Evolutionary conservation across 2,888 invertebrate species (phyloP), one percentile per base, ranked within the genome.

Genomic region (Sminthurinus aureus): DNA sequence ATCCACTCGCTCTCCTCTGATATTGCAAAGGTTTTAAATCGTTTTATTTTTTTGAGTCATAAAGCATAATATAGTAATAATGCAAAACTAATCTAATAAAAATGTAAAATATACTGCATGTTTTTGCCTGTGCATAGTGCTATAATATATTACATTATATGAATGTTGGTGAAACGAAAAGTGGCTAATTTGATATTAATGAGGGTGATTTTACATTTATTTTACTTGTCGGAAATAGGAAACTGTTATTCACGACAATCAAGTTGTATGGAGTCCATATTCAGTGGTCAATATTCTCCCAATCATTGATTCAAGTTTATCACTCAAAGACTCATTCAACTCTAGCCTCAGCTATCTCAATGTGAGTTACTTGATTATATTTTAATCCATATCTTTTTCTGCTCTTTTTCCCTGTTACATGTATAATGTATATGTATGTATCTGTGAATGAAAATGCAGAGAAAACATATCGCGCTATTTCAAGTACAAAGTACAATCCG

Each of bases 221-320:
- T n/a, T n/a, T 38, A 38, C 38, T 4, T 38, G 38, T 38, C 6
- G 38, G 38, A 38, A 38, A 38, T 79, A 88, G 87, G 86, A 86
- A 58, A 85, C 86, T 18, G 85, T 87, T 1, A 87, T 88, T 18
- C 84, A 86, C 38, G 88, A 87, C 74, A 85, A 85, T 81, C 86
- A 86, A 82, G 88, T 88, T 18, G 87, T 87, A 6, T 88, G 87
- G 87, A 87, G 87, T 22, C 88, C 88, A 12, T 87, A 85, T 81
- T 83, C 84, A 22, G 87, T 88, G 11, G 88, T 87, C 74, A 88
- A 87, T 81, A 87, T 87, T 64, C 79, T 88, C 0, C 84, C 88
- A 0, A 79, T 87, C 12, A 85, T 85, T 64, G 79, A 85, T 58
- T 84, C 83, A 8, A 81, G 85, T 18, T 85, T 87, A 11, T 83